phyloP scores from a whole-genome alignment of 2,888 invertebrate genomes.

The Hypena proboscidalis region DNA sequence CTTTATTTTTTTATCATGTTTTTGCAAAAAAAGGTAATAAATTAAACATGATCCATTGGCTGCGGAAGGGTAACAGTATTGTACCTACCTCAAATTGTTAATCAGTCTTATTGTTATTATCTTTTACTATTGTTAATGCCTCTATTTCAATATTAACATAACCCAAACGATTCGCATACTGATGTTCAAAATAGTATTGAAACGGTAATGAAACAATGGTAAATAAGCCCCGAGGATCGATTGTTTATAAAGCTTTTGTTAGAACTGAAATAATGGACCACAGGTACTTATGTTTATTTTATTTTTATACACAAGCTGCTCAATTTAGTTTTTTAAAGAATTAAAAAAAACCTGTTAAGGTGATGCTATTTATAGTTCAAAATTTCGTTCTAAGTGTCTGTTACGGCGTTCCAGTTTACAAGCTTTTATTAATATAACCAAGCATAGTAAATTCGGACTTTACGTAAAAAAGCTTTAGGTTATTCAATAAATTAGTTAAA shows the following conservation, averaged over 20 bases:
- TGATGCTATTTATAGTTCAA: background rate
- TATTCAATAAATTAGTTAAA: too few relatives aligned
- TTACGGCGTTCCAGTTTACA: background rate
- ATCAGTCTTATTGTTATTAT: too few relatives aligned
- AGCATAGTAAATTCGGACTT: too few relatives aligned
- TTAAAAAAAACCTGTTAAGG: background rate
- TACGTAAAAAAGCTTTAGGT: too few relatives aligned
- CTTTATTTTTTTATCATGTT: too few relatives aligned
- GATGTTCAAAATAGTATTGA: slow-evolving; percentile 15
- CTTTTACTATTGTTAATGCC: too few relatives aligned
- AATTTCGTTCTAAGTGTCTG: background rate
- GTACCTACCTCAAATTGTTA: too few relatives aligned
- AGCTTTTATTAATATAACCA: background rate
- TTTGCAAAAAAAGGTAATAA: background rate
- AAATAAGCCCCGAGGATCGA: slow-evolving; percentile 29
- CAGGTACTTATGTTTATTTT: slow-evolving; percentile 12
- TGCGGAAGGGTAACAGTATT: too few relatives aligned
- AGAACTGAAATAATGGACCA: slow-evolving; percentile 28
- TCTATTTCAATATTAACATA: too few relatives aligned
- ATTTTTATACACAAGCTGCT: slow-evolving; percentile 12
- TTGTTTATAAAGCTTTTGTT: slow-evolving; percentile 41
- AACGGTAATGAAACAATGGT: slow-evolving; percentile 35
- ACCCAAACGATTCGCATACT: slow-evolving; percentile 1
- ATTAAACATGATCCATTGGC: background rate
- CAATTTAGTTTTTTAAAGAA: slow-evolving; percentile 2